These are phyloP conservation scores for Lutjanus campechanus DNA, from an alignment of 2,797 vertebrate species.

Conservation along the genomic window DNA sequence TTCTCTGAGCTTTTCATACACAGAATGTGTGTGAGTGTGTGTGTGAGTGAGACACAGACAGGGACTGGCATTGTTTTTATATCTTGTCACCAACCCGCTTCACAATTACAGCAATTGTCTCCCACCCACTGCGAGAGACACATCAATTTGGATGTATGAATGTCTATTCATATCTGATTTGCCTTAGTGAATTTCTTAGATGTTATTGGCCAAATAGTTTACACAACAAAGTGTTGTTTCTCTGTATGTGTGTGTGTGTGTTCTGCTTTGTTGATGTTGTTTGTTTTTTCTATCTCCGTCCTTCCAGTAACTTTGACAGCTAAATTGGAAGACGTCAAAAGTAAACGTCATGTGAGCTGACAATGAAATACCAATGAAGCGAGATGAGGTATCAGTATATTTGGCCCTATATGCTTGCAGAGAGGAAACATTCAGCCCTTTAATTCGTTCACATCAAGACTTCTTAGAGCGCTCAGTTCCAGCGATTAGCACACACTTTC, in stretches of 20 bases:
- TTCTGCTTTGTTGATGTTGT: slow-evolving; percentile 10
- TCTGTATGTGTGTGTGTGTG: slow-evolving; percentile 1
- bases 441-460: not conserved
- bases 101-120: slow-evolving; percentile 54
- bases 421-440: slow-evolving; percentile 15
- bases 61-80: slow-evolving; percentile 50
- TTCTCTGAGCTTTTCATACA: slow-evolving; percentile 17
- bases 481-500: not conserved
- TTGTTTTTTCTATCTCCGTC: not conserved
- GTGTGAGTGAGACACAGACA: slow-evolving; percentile 12
- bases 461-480: not conserved
- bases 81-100: slow-evolving; percentile 34
- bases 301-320: slow-evolving; percentile 61
- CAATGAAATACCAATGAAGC: slow-evolving; percentile 30
- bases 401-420: not conserved
- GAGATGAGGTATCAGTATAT: not conserved
- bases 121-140: slow-evolving; percentile 41
- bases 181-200: slow-evolving; percentile 26
- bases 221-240: slow-evolving; percentile 1
- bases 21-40: slow-evolving; percentile 7
- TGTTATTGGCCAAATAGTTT: slow-evolving; percentile 23
- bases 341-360: slow-evolving; percentile 38
- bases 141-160: slow-evolving; percentile 49
- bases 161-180: slow-evolving; percentile 52
- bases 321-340: slow-evolving; percentile 65